These are phyloP conservation scores for Cydia strobilella DNA, from an alignment of 1,140 invertebrate species.

Conservation along the genomic window DNA sequence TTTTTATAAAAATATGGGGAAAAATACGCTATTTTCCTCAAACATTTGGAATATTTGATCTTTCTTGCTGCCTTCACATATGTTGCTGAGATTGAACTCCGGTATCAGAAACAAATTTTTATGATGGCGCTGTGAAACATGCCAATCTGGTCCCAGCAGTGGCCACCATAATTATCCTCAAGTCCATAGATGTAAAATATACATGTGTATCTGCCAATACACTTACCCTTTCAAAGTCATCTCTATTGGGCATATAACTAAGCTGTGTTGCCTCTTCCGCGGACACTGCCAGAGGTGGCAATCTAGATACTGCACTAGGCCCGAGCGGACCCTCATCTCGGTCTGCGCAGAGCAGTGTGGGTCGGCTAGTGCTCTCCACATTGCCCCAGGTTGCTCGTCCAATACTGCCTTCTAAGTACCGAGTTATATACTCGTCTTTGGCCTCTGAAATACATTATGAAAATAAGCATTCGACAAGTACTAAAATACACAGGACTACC, in stretches of 20 bases:
- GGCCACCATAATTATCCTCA: too few relatives aligned
- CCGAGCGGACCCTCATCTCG: constrained; percentile 91
- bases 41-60: too few relatives aligned
- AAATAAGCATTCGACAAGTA: not conserved
- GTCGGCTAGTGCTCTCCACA: constrained; percentile 83
- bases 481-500: too few relatives aligned
- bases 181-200: too few relatives aligned
- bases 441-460: constrained; percentile 84
- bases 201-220: not conserved
- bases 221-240: constrained; percentile 95
- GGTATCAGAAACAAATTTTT: too few relatives aligned
- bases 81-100: too few relatives aligned
- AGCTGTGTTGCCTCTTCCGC: constrained; percentile 91
- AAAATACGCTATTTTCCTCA: too few relatives aligned
- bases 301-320: constrained; percentile 84
- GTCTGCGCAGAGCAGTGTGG: constrained; percentile 86
- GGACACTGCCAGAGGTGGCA: constrained; percentile 90
- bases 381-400: constrained; percentile 92
- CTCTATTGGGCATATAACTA: constrained; percentile 97
- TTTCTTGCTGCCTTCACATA: too few relatives aligned
- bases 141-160: too few relatives aligned
- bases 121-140: too few relatives aligned
- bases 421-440: constrained; percentile 94
- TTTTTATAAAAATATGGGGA: too few relatives aligned
- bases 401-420: constrained; percentile 94